A percentile compares a stretch with the other conserved stretches of the same genome.
These are phyloP conservation scores for Petrophora chlorosata DNA, from an alignment of 2,888 invertebrate species.

Conservation along the genomic window DNA sequence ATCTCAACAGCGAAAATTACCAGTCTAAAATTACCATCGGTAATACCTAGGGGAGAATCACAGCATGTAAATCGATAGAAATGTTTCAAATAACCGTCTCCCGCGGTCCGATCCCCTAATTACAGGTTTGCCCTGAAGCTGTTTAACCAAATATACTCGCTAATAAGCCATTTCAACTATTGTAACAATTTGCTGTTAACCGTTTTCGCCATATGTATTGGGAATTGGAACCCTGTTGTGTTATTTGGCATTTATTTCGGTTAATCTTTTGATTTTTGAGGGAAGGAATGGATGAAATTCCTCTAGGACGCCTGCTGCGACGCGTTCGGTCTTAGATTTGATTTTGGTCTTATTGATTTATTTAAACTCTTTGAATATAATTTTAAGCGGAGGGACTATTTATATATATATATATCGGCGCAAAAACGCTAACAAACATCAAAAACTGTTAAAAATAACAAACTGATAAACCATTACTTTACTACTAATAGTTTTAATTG, in stretches of 20 bases:
- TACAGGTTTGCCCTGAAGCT: conserved; percentile 75
- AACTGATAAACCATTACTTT: no score
- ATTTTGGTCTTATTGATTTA: no score
- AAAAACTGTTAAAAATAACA: no score
- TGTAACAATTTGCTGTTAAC: conserved; percentile 58
- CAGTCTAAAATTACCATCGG: conserved; percentile 58
- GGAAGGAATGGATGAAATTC: not conserved
- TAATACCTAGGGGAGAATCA: conserved; percentile 49
- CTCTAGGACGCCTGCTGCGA: not conserved
- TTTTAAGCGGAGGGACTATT: no score
- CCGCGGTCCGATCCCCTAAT: conserved; percentile 67
- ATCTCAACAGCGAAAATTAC: conserved; percentile 47
- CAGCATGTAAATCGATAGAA: conserved; percentile 68
- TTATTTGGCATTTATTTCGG: conserved; percentile 9
- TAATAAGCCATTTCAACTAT: conserved; percentile 74
- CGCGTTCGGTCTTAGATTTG: no score
- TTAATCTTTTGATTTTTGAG: conserved; percentile 1
- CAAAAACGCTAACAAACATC: no score
- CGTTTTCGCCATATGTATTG: conserved; percentile 61
- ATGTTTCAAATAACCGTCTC: conserved; percentile 62
- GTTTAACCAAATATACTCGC: conserved; percentile 65
- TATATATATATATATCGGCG: no score
- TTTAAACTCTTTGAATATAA: not conserved
- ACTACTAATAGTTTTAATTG: no score
- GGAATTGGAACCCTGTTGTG: conserved; percentile 48